Evolutionary conservation across 2,113 vertebrate genomes (phyloP), one percentile per base, ranked within the genome.

Genomic region (Heterochromis multidens): DNA sequence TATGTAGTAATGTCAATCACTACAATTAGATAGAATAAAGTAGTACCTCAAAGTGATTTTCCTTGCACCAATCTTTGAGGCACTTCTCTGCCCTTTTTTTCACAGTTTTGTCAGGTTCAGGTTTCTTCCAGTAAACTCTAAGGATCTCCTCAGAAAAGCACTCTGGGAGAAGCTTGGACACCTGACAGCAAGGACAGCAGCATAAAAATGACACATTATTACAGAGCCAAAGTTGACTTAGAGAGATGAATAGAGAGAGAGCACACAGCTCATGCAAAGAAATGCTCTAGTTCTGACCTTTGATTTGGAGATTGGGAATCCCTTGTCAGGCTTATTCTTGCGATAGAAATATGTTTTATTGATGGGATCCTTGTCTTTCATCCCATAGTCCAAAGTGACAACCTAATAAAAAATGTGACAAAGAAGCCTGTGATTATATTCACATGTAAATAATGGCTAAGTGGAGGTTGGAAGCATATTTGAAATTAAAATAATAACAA

Each of bases 321-420:
- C 93, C 67, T 92, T 84, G 13, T 19, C 89, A n/a, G 83, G 88
- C 49, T 97, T 83, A 29, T 87, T 65, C 85, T 98, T 98, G 84
- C 93, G 96, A 86, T 98, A 99, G 93, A 99, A 98, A 56, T 84
- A 77, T 77, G 97, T 93, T 0, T 94, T 92, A 76, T 97, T 95
- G 13, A 97, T 92, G 13, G 97, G 97, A 70, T 98, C 96, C 87
- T 97, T 90, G 3, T 96, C 94, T 86, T 97, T 94, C 96, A 96
- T 98, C 14, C 97, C 97, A 82, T 98, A 98, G 93, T 97, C 95
- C 87, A 98, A 95, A 60, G 90, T 82, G 92, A 96, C 90, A 70
- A 96, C 81, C 98, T 98, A 87, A 35, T 49, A 65, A 80, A 3
- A 70, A 49, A 2, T 5, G 1, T 8, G 3, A 74, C 25, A 62